A percentile compares a stretch with the other conserved stretches of the same genome.
Evolutionary conservation across 2,888 invertebrate genomes (phyloP).

Genomic region (Rotaria socialis): DNA sequence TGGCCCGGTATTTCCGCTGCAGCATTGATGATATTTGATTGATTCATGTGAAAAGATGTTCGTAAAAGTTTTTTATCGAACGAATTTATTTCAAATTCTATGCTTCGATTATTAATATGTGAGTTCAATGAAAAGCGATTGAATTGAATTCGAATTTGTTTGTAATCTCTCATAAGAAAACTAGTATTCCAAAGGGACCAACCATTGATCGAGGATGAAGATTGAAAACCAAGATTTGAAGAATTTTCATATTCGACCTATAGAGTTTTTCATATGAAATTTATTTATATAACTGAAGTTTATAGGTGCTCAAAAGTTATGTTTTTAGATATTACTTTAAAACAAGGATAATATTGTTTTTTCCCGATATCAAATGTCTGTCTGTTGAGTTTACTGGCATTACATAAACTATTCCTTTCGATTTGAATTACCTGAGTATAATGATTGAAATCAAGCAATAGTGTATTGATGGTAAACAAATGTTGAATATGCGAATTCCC

Average conservation of each 20-base stretch:
- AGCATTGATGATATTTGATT: background rate
- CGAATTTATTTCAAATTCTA: background rate
- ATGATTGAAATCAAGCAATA: background rate
- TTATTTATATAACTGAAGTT: no score
- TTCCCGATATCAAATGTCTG: no score
- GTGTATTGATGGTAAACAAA: background rate
- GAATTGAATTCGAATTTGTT: background rate
- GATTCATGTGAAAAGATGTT: background rate
- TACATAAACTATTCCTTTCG: no score
- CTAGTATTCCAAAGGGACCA: background rate
- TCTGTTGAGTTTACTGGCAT: no score
- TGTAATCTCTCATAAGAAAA: background rate
- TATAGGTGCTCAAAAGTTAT: no score
- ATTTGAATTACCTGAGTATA: background rate
- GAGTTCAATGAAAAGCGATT: background rate
- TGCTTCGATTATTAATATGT: background rate
- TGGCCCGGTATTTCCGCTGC: background rate
- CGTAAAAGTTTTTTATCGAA: background rate
- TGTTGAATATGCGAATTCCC: background rate
- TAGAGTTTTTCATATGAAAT: no score
- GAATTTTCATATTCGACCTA: background rate
- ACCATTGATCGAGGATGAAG: background rate
- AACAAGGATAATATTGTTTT: no score
- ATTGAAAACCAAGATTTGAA: background rate
- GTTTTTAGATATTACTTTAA: no score